Evolutionary conservation across 2,888 invertebrate species (phyloP).

Genomic region (Laspeyria flexula): DNA sequence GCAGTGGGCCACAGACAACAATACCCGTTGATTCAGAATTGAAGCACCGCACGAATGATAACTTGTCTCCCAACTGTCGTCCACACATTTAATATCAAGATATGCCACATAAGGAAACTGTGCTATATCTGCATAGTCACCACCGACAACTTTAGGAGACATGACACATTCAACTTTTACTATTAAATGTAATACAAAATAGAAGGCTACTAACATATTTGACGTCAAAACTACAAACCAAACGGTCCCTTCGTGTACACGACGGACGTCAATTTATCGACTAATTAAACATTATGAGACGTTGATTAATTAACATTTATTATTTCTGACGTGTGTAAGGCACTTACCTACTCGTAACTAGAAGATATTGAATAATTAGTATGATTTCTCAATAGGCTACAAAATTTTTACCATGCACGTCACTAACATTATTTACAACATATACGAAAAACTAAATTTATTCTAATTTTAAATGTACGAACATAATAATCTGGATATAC

Average conservation of each 20-base stretch:
- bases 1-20: conserved; percentile 58
- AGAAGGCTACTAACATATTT: background rate
- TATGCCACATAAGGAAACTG: conserved; percentile 41
- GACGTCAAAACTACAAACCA: background rate
- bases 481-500: too few species aligned
- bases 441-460: too few species aligned
- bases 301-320: background rate
- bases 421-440: too few species aligned
- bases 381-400: too few species aligned
- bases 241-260: background rate
- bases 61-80: too few species aligned
- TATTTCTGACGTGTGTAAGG: background rate
- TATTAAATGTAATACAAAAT: background rate
- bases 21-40: conserved; percentile 47
- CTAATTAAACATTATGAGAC: background rate
- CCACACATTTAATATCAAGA: conserved; percentile 24
- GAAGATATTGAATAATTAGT: too few species aligned
- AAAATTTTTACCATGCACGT: too few species aligned
- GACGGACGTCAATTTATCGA: background rate
- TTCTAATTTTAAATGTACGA: too few species aligned
- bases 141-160: conserved; percentile 3
- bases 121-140: conserved; percentile 14
- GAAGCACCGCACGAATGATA: conserved; percentile 52
- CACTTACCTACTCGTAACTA: background rate
- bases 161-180: background rate